Base-by-base conservation (phyloP, 2,888 invertebrate genomes). In the Malachius bipustulatus region DNA sequence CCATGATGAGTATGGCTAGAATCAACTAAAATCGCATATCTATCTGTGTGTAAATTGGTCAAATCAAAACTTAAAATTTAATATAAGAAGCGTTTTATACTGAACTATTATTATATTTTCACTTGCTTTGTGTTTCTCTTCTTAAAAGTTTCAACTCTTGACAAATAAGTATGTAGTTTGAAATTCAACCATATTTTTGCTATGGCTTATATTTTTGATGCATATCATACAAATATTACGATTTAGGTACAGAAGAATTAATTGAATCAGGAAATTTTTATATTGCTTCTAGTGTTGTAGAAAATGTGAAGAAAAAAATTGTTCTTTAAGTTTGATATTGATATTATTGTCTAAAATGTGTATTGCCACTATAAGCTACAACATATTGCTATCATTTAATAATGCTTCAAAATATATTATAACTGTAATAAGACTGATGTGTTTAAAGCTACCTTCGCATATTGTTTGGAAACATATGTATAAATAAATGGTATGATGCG, bases 401-500 rank as follows among this genome's bases (percentile, higher is more conserved):
- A 52, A 47, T 50, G 11, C 11, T 8, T 28, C 4, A 28, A 28
- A 9, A 11, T 28, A 26, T 13, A 34, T 45, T 51, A 48, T 54
- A 52, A 49, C 52, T 58, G 56, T 55, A 39, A 40, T 46, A 60
- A 60, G 60, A 60, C 59, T 60, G 60, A 60, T 60, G 57, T 56
- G 56, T 55, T 57, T 52, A 39, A 54, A 47, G 54, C 55, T 56
- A 55, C n/a, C n/a, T n/a, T n/a, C 52, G 59, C 57, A 55, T 56
- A 55, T 51, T 56, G 52, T 55, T 57, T 53, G 50, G 49, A 46
- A 51, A 59, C 57, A 57, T 59, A 57, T 60, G 58, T 55, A n/a
- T n/a, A n/a, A 59, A 60, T 56, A 61, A 58, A 59, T 50, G 59
- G 57, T 57, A 57, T 57, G 49, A 59, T 55, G 55, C n/a, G n/a